Percentiles rank a stretch among this genome's conserved stretches.
These are phyloP conservation scores for Pangasius mekongensis DNA, from an alignment of 2,797 vertebrate species.

Conservation along the genomic window DNA sequence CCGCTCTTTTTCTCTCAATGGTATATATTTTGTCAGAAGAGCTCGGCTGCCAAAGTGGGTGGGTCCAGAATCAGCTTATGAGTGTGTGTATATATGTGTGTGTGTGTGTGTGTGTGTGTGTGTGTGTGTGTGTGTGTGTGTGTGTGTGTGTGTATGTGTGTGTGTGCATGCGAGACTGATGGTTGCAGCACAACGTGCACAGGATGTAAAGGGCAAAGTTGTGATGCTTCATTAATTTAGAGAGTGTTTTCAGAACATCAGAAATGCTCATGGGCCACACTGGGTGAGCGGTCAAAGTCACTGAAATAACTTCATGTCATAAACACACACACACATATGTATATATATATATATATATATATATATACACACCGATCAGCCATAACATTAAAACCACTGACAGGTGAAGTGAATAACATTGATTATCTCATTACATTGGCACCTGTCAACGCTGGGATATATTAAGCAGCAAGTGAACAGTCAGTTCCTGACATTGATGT, in stretches of 20 bases:
- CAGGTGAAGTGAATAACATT: too few relatives aligned
- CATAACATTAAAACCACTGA: too few relatives aligned
- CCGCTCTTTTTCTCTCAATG: background rate
- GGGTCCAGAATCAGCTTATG: background rate
- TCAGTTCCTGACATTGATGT: too few relatives aligned
- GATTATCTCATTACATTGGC: too few relatives aligned
- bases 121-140: background rate
- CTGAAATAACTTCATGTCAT: background rate
- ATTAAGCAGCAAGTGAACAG: too few relatives aligned
- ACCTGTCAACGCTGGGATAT: too few relatives aligned
- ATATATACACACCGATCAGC: too few relatives aligned
- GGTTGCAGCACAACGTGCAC: background rate
- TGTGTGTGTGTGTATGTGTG: too few relatives aligned
- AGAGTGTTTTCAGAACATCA: background rate
- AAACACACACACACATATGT: background rate
- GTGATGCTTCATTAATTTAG: conserved; percentile 30
- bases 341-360: too few relatives aligned
- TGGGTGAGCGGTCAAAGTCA: conserved; percentile 1
- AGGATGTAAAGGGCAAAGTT: conserved; percentile 12
- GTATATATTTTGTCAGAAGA: background rate
- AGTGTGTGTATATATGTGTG: too few relatives aligned
- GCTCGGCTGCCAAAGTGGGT: background rate
- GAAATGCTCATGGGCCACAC: background rate
- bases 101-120: background rate
- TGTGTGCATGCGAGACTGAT: background rate